phyloP scores from a whole-genome alignment of 1,140 invertebrate species.

The Lasaia peninsularis region DNA sequence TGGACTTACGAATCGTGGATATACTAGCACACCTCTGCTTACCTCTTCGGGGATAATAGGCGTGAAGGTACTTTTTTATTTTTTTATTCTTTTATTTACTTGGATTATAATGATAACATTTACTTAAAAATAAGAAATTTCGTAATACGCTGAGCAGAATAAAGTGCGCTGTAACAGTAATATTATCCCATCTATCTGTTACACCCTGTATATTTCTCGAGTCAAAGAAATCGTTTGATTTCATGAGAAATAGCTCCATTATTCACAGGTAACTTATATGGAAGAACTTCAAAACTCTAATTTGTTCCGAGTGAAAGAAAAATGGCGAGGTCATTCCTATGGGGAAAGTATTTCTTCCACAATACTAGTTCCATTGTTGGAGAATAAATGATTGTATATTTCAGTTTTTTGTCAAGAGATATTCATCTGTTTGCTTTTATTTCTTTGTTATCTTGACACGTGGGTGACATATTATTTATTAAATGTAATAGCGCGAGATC shows the following conservation, averaged over 20 bases:
- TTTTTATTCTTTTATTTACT: too few relatives aligned
- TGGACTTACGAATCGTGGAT: too few relatives aligned
- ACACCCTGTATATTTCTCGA: background rate
- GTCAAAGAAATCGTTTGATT: conserved; percentile 8
- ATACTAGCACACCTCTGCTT: too few relatives aligned
- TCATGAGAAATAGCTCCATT: conserved; percentile 7
- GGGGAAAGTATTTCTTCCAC: conserved; percentile 5
- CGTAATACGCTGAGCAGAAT: too few relatives aligned
- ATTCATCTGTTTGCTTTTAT: background rate
- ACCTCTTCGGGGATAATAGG: too few relatives aligned
- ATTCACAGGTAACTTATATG: conserved; percentile 12
- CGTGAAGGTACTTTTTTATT: too few relatives aligned
- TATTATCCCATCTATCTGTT: too few relatives aligned
- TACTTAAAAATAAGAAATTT: too few relatives aligned
- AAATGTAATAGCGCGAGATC: background rate
- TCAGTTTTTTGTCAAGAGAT: background rate
- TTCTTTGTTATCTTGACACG: too few relatives aligned
- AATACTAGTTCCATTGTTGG: conserved; percentile 3
- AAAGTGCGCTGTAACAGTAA: too few relatives aligned
- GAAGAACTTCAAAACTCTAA: conserved; percentile 12
- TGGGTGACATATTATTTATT: background rate
- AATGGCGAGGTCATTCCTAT: conserved; percentile 8
- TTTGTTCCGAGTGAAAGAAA: conserved; percentile 8
- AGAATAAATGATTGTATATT: conserved; percentile 11
- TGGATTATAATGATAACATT: too few relatives aligned